Evolutionary conservation across 23 tunicate species (phyloP).

Genomic region (Diplosoma virens): DNA sequence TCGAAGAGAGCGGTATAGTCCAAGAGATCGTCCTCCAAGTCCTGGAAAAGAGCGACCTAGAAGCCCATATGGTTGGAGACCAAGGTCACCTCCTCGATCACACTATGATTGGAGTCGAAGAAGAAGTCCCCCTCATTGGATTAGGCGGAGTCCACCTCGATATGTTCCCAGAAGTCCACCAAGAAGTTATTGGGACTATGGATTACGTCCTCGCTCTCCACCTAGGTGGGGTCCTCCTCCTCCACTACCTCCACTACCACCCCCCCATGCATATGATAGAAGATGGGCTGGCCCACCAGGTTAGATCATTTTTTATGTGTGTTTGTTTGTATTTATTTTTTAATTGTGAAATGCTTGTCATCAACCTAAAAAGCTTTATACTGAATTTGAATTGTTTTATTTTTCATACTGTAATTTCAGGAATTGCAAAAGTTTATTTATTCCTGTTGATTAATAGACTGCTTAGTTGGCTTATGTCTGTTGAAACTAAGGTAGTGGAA

Average conservation of each 20-base stretch:
- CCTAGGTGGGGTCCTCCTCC: conserved; percentile 56
- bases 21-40: conserved; percentile 63
- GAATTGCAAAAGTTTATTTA: too few relatives aligned
- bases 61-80: conserved; percentile 46
- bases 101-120: conserved; percentile 45
- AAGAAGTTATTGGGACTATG: conserved; percentile 32
- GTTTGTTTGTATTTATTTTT: not conserved
- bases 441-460: too few relatives aligned
- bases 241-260: conserved; percentile 45
- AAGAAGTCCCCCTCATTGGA: conserved; percentile 63
- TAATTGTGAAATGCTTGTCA: not conserved
- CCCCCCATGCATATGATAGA: conserved; percentile 18
- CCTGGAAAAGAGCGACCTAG: conserved; percentile 46
- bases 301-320: not conserved
- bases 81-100: conserved; percentile 46
- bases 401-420: too few relatives aligned
- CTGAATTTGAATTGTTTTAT: too few relatives aligned
- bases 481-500: too few relatives aligned
- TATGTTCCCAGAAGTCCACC: conserved; percentile 79
- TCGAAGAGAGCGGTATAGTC: conserved; percentile 47
- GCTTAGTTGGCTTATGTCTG: too few relatives aligned
- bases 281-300: conserved; percentile 45
- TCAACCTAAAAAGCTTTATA: too few relatives aligned
- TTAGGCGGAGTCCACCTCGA: conserved; percentile 56
- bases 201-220: too few relatives aligned